phyloP scores from a whole-genome alignment of 1,140 invertebrate species.

The Macrosteles quadrilineatus region DNA sequence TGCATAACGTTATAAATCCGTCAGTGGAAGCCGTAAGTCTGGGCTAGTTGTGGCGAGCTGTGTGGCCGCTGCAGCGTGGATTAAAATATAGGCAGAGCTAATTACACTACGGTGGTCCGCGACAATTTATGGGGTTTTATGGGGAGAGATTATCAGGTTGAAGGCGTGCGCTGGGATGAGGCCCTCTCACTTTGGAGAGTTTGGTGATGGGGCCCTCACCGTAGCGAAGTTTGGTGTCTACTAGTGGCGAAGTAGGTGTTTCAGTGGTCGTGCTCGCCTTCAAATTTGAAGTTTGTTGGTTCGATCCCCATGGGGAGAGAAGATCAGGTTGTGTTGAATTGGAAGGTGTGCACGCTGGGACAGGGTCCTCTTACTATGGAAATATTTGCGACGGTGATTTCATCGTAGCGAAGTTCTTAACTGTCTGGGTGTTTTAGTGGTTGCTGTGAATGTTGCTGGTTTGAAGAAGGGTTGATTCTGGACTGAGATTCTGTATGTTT shows the following conservation, averaged over 20 bases:
- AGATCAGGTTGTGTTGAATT: background rate
- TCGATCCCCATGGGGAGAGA: background rate
- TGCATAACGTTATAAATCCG: background rate
- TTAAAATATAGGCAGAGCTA: constrained; percentile 5
- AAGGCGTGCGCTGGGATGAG: background rate
- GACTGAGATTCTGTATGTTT: too few species aligned
- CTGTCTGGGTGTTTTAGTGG: too few species aligned
- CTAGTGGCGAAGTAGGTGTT: background rate
- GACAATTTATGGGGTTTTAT: constrained; percentile 8
- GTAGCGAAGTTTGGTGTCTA: background rate
- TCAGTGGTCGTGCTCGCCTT: background rate
- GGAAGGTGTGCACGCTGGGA: background rate
- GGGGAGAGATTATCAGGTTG: background rate
- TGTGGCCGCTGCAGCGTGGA: background rate
- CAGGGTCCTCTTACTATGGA: too few species aligned
- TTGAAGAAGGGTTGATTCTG: too few species aligned
- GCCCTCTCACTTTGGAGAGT: background rate
- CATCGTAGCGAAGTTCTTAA: too few species aligned
- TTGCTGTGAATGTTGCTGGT: too few species aligned
- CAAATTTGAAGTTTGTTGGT: background rate
- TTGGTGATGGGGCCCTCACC: background rate
- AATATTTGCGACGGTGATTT: too few species aligned
- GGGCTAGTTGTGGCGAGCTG: constrained; percentile 6
- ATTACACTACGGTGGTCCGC: constrained; percentile 2
- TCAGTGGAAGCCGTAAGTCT: background rate